Evolutionary conservation across 2,113 vertebrate species (phyloP).

Genomic region (Phrynosoma platyrhinos): DNA sequence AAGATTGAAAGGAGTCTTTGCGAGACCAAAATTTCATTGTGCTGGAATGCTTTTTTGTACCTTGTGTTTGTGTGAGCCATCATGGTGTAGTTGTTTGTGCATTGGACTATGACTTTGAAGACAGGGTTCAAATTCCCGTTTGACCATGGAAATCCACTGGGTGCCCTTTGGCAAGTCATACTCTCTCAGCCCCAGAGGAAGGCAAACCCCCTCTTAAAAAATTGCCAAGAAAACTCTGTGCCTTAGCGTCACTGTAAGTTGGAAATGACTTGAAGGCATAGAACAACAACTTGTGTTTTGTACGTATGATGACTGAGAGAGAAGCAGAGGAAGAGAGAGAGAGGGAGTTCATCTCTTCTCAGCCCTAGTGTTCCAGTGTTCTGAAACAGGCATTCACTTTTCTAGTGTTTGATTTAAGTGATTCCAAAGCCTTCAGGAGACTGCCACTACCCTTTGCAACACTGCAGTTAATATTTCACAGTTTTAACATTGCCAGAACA

Average conservation of each 20-base stretch:
- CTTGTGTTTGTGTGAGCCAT: constrained; percentile 36
- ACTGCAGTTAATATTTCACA: constrained; percentile 58
- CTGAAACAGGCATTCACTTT: constrained; percentile 62
- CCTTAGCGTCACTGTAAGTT: too few species aligned
- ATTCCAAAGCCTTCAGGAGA: constrained; percentile 57
- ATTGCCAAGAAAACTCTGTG: too few species aligned
- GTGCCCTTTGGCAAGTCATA: too few species aligned
- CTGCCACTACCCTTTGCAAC: constrained; percentile 43
- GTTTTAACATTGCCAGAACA: constrained; percentile 42
- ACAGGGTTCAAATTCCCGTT: too few species aligned
- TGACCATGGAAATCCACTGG: too few species aligned
- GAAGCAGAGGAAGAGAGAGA: background rate
- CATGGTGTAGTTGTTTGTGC: background rate
- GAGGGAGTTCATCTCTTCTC: constrained; percentile 34
- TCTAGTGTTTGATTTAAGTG: constrained; percentile 56
- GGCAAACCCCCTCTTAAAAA: too few species aligned
- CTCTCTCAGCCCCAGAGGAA: too few species aligned
- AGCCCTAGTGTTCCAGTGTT: constrained; percentile 40
- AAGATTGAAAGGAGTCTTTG: background rate
- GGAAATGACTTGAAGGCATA: too few species aligned
- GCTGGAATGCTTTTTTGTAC: constrained; percentile 61
- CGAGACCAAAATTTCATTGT: constrained; percentile 48
- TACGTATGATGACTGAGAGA: background rate
- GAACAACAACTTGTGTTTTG: too few species aligned
- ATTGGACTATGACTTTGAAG: background rate